Base-by-base conservation (phyloP, 2,888 invertebrate genomes). In the Syritta pipiens region DNA sequence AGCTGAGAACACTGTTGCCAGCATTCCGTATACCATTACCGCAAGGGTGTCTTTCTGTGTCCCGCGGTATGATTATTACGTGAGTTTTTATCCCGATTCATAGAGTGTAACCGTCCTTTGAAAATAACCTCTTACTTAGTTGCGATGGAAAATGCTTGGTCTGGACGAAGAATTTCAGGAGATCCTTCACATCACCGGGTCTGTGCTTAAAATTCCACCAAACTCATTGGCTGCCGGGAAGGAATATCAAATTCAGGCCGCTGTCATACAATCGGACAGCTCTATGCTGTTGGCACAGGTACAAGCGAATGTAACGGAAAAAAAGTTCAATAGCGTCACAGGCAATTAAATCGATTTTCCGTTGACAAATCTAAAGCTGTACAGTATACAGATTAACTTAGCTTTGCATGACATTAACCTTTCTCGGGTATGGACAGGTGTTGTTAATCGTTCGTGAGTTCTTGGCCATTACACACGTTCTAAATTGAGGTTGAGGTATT, bases 231-330 rank as follows among this genome's bases (percentile, higher is more conserved):
- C 48, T 20, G 75, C 83, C 5, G 83, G 83, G 4, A 81, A 68
- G n/a, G 83, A 83, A 59, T 83, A 83, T 14, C 69, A 84, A 68
- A 76, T 84, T 40, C 82, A 82, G 48, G 83, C 83, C 0, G n/a
- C 65, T 17, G 79, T 82, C 4, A 51, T 82, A 28, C 42, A 82
- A 55, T 60, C 77, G 26, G 44, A 72, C 24, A 62, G 44, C 7
- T 72, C 72, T 1, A n/a, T 20, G 9, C 17, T 5, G 22, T 24
- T 26, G 46, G 4, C 12, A 10, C 30, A 6, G n/a, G 7, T 20
- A 3, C 10, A n/a, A 24, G 17, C n/a, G n/a, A n/a, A n/a, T n/a
- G 19, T 62, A 30, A 3, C 12, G 28, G 6, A 74, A 35, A 19
- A 30, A 40, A 40, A n/a, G 53, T 60, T 35, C 24, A 60, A 26